phyloP scores from a whole-genome alignment of 2,888 invertebrate genomes.

The Monoplex corrugatus region DNA sequence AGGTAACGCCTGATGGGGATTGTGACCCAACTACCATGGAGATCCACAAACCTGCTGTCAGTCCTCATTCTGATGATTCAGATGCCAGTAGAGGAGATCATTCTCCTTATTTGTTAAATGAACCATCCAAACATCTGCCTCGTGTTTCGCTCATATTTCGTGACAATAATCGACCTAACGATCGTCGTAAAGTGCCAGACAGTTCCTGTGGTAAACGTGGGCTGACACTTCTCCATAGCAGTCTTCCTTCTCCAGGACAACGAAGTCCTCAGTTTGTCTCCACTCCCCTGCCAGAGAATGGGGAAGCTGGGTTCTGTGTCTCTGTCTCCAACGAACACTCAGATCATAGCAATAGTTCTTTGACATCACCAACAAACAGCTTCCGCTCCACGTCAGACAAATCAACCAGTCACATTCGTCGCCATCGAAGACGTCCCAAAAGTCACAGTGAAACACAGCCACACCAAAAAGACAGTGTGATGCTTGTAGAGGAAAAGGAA shows the following conservation, averaged over 20 bases:
- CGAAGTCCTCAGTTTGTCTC: background rate
- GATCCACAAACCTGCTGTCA: background rate
- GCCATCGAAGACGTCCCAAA: too few relatives aligned
- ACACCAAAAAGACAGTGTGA: background rate
- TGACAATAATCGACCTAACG: constrained; percentile 29
- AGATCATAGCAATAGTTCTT: background rate
- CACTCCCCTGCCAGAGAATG: constrained; percentile 6
- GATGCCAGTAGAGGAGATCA: constrained; percentile 6
- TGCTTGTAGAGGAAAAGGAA: background rate
- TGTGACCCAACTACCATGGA: background rate
- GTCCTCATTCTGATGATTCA: constrained; percentile 24
- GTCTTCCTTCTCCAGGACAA: constrained; percentile 24
- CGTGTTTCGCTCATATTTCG: constrained; percentile 48
- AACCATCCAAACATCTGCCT: constrained; percentile 43
- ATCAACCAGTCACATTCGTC: background rate
- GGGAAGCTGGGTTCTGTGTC: background rate
- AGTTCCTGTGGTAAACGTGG: background rate
- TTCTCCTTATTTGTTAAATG: background rate
- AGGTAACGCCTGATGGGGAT: background rate
- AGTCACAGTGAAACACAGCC: background rate
- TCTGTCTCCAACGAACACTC: background rate
- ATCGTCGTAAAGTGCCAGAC: constrained; percentile 31
- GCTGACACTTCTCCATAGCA: background rate
- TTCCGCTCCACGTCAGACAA: background rate
- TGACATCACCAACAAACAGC: background rate